Base-by-base conservation (phyloP, 2,113 vertebrate genomes). In the Cygnus buccinator region DNA sequence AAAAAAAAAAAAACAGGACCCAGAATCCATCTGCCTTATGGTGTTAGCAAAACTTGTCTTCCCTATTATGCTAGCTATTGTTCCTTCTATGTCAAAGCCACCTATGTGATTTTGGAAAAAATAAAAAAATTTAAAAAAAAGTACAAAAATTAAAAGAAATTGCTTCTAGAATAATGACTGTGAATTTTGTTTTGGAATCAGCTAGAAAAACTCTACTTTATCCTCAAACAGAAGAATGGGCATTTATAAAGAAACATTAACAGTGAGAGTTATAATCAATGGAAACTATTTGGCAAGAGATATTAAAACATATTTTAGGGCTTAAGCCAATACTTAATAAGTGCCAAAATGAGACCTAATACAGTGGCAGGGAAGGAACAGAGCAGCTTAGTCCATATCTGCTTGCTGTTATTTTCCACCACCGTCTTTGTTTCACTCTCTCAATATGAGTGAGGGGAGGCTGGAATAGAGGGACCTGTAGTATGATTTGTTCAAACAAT, bases 401-500 rank as follows among this genome's bases (percentile, higher is more conserved):
- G 76, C 50, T 94, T 84, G 68, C 58, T 90, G 48, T 83, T 95
- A 73, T 90, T 96, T 94, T 95, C 76, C 35, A 72, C 37, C 19
- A 22, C 48, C 50, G 62, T 90, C 85, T 95, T 83, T 87, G 17
- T 75, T 39, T 82, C 90, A 57, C 62, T 35, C 39, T 29, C 26
- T 82, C 75, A 50, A 13, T 57, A 19, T 79, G 70, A 87, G 78
- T 78, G 54, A 87, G 52, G 91, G 61, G 20, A 91, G 84, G 61
- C 82, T 95, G 82, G 71, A 94, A 88, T 20, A 94, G 58, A 89
- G 12, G 23, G 86, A 93, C 83, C 75, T 89, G 77, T 91, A 91
- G 90, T 75, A 48, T 97, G 67, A 86, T 92, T 72, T 85, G 14
- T 80, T 90, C 92, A 90, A 73, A 84, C 85, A 93, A 58, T 78